A percentile compares a stretch with the other conserved stretches of the same genome.
phyloP scores from a whole-genome alignment of 2,113 vertebrate genomes.

The Solenodon paradoxus region DNA sequence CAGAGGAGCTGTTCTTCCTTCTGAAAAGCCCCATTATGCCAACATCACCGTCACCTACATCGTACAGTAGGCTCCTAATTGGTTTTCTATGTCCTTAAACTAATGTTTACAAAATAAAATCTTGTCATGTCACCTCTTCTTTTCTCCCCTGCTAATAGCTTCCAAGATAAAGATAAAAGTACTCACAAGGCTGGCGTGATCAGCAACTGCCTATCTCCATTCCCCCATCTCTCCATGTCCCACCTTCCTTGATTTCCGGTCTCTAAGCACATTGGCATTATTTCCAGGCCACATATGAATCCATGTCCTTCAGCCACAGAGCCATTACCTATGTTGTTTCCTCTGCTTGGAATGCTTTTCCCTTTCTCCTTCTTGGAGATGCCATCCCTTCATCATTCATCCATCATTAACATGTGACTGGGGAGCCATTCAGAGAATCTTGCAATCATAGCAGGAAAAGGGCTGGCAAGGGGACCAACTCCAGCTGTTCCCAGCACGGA shows the following conservation, averaged over 20 bases:
- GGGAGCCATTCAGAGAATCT: background rate
- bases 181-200: too few species aligned
- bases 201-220: background rate
- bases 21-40: background rate
- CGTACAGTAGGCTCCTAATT: background rate
- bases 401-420: background rate
- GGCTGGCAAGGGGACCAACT: background rate
- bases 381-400: too few species aligned
- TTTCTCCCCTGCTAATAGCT: background rate
- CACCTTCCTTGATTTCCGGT: background rate
- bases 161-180: background rate
- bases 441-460: background rate
- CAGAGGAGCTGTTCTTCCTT: background rate
- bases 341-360: background rate
- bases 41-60: background rate
- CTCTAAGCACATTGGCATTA: background rate
- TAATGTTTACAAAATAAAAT: constrained; percentile 32
- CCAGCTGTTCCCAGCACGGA: background rate
- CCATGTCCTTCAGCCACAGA: background rate
- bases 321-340: background rate
- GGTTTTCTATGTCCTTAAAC: background rate
- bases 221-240: background rate
- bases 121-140: background rate
- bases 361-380: background rate
- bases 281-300: background rate